These are phyloP conservation scores for Pachyramphus minor DNA, from an alignment of 2,113 vertebrate genomes.

Conservation along the genomic window DNA sequence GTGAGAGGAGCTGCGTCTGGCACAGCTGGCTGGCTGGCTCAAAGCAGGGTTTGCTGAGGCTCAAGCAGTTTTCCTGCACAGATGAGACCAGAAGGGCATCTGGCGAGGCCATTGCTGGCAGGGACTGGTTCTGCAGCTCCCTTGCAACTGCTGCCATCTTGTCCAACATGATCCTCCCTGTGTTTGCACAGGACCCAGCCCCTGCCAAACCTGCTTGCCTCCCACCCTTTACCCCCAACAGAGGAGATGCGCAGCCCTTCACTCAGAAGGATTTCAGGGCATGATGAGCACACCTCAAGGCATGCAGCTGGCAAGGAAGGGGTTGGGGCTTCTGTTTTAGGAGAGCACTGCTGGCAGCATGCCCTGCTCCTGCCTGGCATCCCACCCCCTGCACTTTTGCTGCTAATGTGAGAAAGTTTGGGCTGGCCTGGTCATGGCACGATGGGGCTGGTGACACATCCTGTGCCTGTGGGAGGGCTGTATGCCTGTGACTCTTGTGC, in stretches of 20 bases:
- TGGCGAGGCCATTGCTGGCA: background rate
- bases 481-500: background rate
- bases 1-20: background rate
- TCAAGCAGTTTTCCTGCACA: background rate
- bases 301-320: accelerated
- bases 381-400: background rate
- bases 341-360: background rate
- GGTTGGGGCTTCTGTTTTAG: background rate
- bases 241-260: background rate
- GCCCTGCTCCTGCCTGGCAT: background rate
- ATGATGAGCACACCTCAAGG: background rate
- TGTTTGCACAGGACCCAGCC: background rate
- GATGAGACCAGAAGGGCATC: background rate
- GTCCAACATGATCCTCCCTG: background rate
- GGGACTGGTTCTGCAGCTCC: accelerated
- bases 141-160: background rate
- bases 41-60: background rate
- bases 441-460: background rate
- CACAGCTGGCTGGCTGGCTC: background rate
- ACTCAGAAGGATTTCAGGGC: background rate
- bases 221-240: background rate
- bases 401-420: background rate
- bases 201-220: background rate
- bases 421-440: accelerated
- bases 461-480: background rate